Evolutionary conservation across 2,113 vertebrate genomes (phyloP).

Genomic region (Saguinus midas): DNA sequence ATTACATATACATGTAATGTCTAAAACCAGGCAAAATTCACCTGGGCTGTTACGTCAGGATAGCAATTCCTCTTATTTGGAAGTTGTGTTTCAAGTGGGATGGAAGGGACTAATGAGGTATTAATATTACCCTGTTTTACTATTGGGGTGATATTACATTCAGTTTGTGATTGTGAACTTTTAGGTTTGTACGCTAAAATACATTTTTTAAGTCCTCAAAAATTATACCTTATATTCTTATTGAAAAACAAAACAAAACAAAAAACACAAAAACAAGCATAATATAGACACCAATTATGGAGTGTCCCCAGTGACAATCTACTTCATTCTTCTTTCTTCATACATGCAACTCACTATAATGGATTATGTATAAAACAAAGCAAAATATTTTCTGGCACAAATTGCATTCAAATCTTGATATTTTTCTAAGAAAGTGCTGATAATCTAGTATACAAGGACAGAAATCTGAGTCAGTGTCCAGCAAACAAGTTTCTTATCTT

Average conservation of each 20-base stretch:
- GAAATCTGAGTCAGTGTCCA: not conserved
- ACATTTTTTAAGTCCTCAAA: not conserved
- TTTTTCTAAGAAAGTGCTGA: not conserved
- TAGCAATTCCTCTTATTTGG: not conserved
- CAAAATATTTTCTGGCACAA: not conserved
- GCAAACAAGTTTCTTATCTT: not conserved
- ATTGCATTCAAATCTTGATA: not conserved
- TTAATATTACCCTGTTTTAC: not conserved
- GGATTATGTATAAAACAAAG: not conserved
- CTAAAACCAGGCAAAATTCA: not conserved
- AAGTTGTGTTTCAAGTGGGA: not conserved
- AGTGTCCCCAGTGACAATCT: not conserved
- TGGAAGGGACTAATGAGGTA: accelerated
- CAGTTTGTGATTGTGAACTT: not conserved
- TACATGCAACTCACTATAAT: not conserved
- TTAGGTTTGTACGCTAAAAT: not conserved
- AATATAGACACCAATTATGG: not conserved
- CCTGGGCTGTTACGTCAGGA: not conserved
- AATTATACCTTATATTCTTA: not conserved
- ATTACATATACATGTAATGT: not conserved
- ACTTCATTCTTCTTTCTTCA: not conserved
- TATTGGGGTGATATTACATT: not conserved
- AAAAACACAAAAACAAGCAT: not conserved
- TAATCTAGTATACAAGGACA: not conserved
- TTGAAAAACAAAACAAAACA: not conserved